Evolutionary conservation across 2,113 vertebrate species (phyloP).

Genomic region (Bufo bufo): DNA sequence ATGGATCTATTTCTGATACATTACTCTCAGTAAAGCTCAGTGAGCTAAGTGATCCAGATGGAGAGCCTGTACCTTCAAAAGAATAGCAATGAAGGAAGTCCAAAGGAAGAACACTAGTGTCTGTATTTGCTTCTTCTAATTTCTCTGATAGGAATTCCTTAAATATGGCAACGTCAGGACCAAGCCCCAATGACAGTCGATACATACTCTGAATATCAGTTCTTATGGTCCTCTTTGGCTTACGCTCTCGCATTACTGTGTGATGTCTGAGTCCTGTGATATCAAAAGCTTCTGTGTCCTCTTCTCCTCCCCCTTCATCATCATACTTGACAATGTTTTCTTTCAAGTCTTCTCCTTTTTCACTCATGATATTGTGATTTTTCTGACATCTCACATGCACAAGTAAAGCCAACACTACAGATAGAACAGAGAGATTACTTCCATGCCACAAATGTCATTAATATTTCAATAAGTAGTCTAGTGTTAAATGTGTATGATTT

Average conservation of each 20-base stretch:
- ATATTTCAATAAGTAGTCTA: neutral
- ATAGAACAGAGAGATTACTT: conserved; percentile 5
- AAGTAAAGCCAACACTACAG: conserved; percentile 78
- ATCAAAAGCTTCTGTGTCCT: conserved; percentile 73
- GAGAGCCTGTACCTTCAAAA: conserved; percentile 85
- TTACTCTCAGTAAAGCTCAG: conserved; percentile 85
- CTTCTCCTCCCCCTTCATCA: conserved; percentile 71
- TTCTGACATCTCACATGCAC: conserved; percentile 74
- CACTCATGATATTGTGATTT: conserved; percentile 69
- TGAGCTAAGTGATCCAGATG: conserved; percentile 88
- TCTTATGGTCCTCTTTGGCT: conserved; percentile 64
- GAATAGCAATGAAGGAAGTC: conserved; percentile 85
- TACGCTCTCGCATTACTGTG: conserved; percentile 64
- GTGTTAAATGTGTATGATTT: neutral
- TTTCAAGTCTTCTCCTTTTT: conserved; percentile 73
- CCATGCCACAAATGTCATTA: neutral
- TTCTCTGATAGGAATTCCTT: conserved; percentile 87
- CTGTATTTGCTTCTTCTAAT: conserved; percentile 83
- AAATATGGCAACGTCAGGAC: conserved; percentile 85
- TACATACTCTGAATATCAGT: conserved; percentile 80
- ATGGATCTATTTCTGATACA: conserved; percentile 63
- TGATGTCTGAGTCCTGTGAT: conserved; percentile 74
- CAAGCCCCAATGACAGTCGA: conserved; percentile 83
- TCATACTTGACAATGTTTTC: conserved; percentile 85
- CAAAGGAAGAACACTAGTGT: conserved; percentile 79